phyloP scores from a whole-genome alignment of 1,140 invertebrate genomes.

The Ceratina japonica region DNA sequence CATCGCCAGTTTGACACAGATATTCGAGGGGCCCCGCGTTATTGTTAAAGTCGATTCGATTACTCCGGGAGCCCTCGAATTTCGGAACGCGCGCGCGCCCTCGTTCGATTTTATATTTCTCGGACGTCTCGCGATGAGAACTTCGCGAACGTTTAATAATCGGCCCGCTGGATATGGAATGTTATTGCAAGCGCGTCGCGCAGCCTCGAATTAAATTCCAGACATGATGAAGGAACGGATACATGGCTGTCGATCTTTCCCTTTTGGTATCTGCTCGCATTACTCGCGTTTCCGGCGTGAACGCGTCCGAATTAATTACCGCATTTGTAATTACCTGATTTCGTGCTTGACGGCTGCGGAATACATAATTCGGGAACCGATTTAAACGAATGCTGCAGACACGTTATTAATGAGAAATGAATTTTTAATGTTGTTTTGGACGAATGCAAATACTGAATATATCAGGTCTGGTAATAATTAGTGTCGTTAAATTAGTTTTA shows the following conservation, averaged over 20 bases:
- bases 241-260: not conserved
- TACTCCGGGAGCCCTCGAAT: no score
- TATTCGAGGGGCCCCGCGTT: no score
- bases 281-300: constrained; percentile 38
- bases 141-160: constrained; percentile 2
- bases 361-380: no score
- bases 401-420: no score
- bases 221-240: constrained; percentile 55
- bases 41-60: no score
- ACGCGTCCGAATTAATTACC: constrained; percentile 12
- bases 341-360: not conserved
- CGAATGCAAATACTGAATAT: no score
- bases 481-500: no score
- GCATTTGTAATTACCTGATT: not conserved
- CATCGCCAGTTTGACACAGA: no score
- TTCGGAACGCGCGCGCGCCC: not conserved
- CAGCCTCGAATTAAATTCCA: constrained; percentile 62
- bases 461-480: no score
- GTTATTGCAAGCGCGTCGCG: constrained; percentile 55
- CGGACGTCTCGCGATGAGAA: not conserved
- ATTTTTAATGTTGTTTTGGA: no score
- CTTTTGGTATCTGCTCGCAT: constrained; percentile 46
- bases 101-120: constrained; percentile 30
- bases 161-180: constrained; percentile 43
- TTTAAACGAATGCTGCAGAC: no score